Evolutionary conservation across 2,113 vertebrate genomes (phyloP), one percentile per base, ranked within the genome.

Genomic region (Nicator chloris): DNA sequence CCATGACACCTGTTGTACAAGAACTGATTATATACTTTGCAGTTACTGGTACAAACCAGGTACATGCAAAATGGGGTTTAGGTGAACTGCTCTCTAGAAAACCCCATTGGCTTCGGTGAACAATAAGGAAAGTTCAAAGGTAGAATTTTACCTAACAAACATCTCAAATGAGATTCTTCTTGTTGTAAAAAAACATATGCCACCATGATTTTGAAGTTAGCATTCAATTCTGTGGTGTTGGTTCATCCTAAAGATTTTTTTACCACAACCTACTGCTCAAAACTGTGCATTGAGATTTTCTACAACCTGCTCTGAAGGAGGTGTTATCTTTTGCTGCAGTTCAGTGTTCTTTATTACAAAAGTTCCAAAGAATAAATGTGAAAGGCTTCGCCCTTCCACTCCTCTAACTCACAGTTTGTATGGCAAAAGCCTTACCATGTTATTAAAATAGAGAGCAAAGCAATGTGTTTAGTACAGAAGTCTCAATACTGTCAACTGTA

Each of bases 341-440:
- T 88, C 3, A 1, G 40, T 35, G 22, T 33, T 26, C 22, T 91
- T 17, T 22, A 26, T 61, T 86, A 72, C 27, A 53, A 92, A 92
- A 83, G 10, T 11, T 72, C 45, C 30, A 56, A 75, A 82, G 16
- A 35, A 17, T 66, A 54, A 81, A 9, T 0, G 2, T 40, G 33
- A 33, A 81, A 57, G 10, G 0, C 7, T 75, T 66, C 21, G 15
- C 30, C 1, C 3, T 9, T 59, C 15, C 11, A 40, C 2, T 2
- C 14, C 13, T 70, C 51, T 65, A 73, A 90, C 78, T 18, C 11
- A 40, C 19, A 66, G 8, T 33, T 64, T 78, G 6, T 57, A 75
- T 20, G 50, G 23, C 44, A 86, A 84, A 92, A 82, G 2, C 8
- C 23, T 89, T 78, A 57, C 3, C 2, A 5, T 81, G 82, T 75